phyloP scores from a whole-genome alignment of 1,140 invertebrate species.

The Antheraea mylitta region DNA sequence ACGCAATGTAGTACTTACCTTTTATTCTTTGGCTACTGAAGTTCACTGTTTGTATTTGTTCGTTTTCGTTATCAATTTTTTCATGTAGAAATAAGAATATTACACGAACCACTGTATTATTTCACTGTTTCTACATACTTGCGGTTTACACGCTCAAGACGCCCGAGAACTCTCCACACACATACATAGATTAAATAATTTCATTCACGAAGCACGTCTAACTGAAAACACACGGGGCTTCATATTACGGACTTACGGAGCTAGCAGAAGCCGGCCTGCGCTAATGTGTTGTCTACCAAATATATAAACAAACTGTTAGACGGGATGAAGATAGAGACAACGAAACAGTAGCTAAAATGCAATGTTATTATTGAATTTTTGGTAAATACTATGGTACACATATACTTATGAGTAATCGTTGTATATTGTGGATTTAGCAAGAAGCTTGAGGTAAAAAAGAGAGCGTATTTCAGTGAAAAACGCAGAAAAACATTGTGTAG shows the following conservation, averaged over 20 bases:
- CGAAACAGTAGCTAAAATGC: slow-evolving; percentile 13
- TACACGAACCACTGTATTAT: neutral
- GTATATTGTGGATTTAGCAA: neutral
- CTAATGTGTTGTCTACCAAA: slow-evolving; percentile 73
- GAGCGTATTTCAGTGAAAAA: slow-evolving; percentile 4
- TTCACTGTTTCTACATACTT: neutral
- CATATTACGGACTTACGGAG: slow-evolving; percentile 47
- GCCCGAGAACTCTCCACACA: slow-evolving; percentile 5
- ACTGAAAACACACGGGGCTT: slow-evolving; percentile 45
- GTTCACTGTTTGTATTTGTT: neutral
- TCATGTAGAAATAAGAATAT: neutral
- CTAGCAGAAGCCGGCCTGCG: slow-evolving; percentile 58
- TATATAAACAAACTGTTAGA: slow-evolving; percentile 73
- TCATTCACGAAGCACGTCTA: slow-evolving; percentile 54
- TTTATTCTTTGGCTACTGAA: neutral
- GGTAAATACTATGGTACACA: slow-evolving; percentile 4
- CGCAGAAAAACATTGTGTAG: slow-evolving; percentile 20
- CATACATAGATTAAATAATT: slow-evolving; percentile 18
- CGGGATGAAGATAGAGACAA: slow-evolving; percentile 63
- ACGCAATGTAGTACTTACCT: neutral
- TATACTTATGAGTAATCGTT: neutral
- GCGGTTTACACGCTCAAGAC: neutral
- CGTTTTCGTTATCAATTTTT: neutral
- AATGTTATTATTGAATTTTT: neutral
- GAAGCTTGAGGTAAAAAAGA: neutral